Conservation (phyloP, 2,888 invertebrate species). For the Rhagium mordax region DNA sequence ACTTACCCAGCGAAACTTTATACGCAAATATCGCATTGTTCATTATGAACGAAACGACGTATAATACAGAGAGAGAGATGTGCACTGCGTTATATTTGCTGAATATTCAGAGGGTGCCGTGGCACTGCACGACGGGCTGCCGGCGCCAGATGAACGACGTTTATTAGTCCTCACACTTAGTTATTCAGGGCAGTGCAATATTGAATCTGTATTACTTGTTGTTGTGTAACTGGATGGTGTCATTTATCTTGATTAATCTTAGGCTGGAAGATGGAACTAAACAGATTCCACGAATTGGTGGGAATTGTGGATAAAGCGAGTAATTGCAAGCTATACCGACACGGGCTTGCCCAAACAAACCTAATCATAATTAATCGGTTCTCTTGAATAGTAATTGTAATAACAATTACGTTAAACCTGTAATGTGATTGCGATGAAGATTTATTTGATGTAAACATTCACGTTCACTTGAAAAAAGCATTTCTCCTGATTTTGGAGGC, state of each 20-base stretch:
- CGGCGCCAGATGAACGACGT: conserved; percentile 38
- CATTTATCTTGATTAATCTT: conserved; percentile 29
- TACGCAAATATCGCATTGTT: conserved; percentile 28
- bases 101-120: conserved; percentile 20
- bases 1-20: conserved; percentile 2
- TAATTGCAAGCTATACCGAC: background rate
- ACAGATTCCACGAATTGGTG: background rate
- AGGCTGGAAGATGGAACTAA: background rate
- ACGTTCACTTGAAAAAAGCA: too few species aligned
- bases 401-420: too few species aligned
- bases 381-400: too few species aligned
- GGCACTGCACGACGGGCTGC: conserved; percentile 22
- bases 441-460: too few species aligned
- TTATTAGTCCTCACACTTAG: conserved; percentile 26
- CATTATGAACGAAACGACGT: conserved; percentile 10
- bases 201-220: conserved; percentile 34
- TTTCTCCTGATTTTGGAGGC: too few species aligned
- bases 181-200: conserved; percentile 35
- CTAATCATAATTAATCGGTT: too few species aligned
- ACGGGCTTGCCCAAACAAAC: background rate
- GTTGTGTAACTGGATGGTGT: conserved; percentile 18
- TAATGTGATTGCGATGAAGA: too few species aligned
- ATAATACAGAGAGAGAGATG: background rate
- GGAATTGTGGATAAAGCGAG: background rate
- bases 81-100: conserved; percentile 17